Base-by-base conservation (phyloP, 2,888 invertebrate species). In the Elmis aenea region DNA sequence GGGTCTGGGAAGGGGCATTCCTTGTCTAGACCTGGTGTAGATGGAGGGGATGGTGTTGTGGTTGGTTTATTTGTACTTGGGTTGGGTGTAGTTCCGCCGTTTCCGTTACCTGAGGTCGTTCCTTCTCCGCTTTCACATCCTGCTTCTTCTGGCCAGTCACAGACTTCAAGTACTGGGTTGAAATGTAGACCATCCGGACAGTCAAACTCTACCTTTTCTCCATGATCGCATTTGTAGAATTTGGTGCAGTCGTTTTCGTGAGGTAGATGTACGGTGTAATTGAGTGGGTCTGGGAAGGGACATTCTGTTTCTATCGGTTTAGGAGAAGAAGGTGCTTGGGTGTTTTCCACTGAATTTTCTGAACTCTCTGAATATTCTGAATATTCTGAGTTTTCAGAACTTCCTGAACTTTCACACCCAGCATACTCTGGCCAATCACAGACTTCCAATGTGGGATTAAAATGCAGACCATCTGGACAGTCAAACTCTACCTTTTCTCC, bases 201-300 rank as follows among this genome's bases (percentile, higher is more conserved):
- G 15, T 38, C 25, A 20, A 27, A 33, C 12, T 33, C 13, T 21
- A 24, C 5, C 14, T 20, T 33, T 3, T 33, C 11, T 1, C 38
- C 33, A 16, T 29, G 13, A 18, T 9, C 15, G n/a, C 44, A 44
- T 13, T 30, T 32, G 21, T 44, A 44, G 18, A 44, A 44, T 26
- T 44, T 44, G 2, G 24, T 30, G 21, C 44, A 44, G 25, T 34
- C 32, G 8, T 26, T 35, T 31, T 40, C 32, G 9, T 43, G 43
- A 2, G 28, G 40, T 6, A 37, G 15, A 26, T 34, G 38, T 14
- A 30, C 32, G 8, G 41, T 38, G 5, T 28, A 13, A 5, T 24
- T 28, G 3, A 22, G 9, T 8, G 34, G 27, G 13, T 45, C 34
- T 26, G 34, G 37, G 6, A 23, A 13, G 16, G 41, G 38, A 16